Evolutionary conservation across 2,797 vertebrate genomes (phyloP), one percentile per base, ranked within the genome.

Genomic region (Alca torda): DNA sequence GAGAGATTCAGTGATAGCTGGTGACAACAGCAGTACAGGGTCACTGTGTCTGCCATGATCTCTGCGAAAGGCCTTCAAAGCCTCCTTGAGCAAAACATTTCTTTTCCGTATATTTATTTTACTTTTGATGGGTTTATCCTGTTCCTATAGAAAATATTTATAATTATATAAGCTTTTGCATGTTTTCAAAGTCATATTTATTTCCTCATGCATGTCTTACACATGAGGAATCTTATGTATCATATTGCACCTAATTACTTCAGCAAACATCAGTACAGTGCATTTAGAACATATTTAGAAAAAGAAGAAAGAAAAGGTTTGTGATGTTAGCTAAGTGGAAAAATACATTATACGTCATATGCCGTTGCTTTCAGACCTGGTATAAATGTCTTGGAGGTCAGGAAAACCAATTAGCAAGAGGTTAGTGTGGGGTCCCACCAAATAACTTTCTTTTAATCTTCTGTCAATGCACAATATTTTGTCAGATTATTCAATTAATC

Each of bases 401-500:
- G 26, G 15, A 89, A 96, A 97, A 91, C 35, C 81, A 96, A 96
- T 95, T 92, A 97, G 28, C 60, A 69, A 92, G 86, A 93, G 82
- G 39, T 88, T 95, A 88, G 53, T 5, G 15, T 75, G 56, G n/a
- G 41, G 35, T 96, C 45, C 68, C 67, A 86, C 23, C 16, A 93
- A 65, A 88, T 65, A 50, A 31, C 8, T 94, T 96, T 87, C 53
- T n/a, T 96, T 92, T 97, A 94, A 89, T 96, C n/a, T 87, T 37
- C 72, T 82, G 35, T 53, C 85, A 94, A 60, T 63, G 65, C 24
- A 91, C 64, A 93, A 43, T 84, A 89, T 95, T 72, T 83, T 94
- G 37, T 89, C 19, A 86, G 54, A 89, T 92, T 89, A 84, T 59
- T 96, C 84, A 94, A 76, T 85, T 41, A 95, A 90, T 73, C 69